Base-by-base conservation (phyloP, 2,113 vertebrate species). In the Equus przewalskii region DNA sequence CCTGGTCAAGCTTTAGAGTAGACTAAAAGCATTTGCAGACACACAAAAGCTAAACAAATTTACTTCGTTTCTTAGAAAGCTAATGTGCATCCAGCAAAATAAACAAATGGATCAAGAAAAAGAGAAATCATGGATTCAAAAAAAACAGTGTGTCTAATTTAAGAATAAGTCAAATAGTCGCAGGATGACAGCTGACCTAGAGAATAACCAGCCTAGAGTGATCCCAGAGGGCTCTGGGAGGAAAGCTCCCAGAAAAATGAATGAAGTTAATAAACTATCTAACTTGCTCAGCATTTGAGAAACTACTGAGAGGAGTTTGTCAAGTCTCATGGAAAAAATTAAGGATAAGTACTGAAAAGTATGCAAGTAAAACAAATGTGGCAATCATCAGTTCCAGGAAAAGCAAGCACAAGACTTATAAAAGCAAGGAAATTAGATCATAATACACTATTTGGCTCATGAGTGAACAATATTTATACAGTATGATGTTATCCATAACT, bases 21-120 rank as follows among this genome's bases (percentile, higher is more conserved):
- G 8, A n/a, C 56, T 62, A 51, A 76, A 72, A 91, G 46, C n/a
- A 81, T 87, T 30, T 83, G 12, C 11, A 65, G 46, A 88, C 8
- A 36, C 46, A 91, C 16, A 87, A 82, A 84, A 41, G 26, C 36
- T 95, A 85, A 84, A 28, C 30, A 89, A 58, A 67, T 64, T 44
- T 49, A 54, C 64, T 73, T 49, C 36, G n/a, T 82, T 87, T 41
- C n/a, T 90, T 93, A 67, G 28, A 86, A 90, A 93, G 44, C 41
- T 86, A 91, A 33, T 44, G 30, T 41, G 26, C 44, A 15, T 89
- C 26, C 78, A 49, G 51, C 12, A 67, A 83, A 83, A 89, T 36
- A 46, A 90, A 62, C 64, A 89, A 69, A 69, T 75, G 16, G 69
- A 86, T 36, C 49, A 91, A 79, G 54, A 58, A 72, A 88, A 89